Conservation (phyloP, 1,140 invertebrate species). For the Lerema accius region DNA sequence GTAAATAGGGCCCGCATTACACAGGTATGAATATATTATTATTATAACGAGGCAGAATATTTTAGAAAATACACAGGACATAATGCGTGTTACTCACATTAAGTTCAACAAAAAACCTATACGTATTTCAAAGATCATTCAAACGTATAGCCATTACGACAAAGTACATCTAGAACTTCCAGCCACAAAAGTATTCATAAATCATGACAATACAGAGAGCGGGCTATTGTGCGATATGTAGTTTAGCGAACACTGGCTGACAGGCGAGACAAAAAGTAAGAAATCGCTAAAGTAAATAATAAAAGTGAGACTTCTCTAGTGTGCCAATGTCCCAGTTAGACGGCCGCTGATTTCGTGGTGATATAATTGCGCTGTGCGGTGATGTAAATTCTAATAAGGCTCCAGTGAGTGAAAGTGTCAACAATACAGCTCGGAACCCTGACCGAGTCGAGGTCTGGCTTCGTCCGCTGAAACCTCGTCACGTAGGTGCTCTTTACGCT, state of each 20-base stretch:
- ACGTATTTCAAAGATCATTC: background rate
- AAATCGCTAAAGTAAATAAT: constrained; percentile 39
- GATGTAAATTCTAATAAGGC: constrained; percentile 38
- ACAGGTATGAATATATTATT: background rate
- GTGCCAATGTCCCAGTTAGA: constrained; percentile 49
- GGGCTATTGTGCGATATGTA: constrained; percentile 15
- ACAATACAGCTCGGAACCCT: constrained; percentile 50
- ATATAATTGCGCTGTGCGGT: constrained; percentile 58
- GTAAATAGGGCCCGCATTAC: background rate
- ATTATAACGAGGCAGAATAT: background rate
- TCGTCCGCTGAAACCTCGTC: constrained; percentile 19
- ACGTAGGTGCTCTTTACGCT: constrained; percentile 10
- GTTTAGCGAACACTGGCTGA: constrained; percentile 24
- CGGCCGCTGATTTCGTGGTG: constrained; percentile 63
- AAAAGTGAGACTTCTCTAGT: constrained; percentile 37
- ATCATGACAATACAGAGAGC: constrained; percentile 16
- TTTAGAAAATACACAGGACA: background rate
- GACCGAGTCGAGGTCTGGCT: constrained; percentile 33
- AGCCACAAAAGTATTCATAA: constrained; percentile 7
- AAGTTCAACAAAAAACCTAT: background rate
- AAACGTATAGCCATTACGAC: constrained; percentile 10
- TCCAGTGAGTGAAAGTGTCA: constrained; percentile 65
- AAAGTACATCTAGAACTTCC: background rate
- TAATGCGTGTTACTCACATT: constrained; percentile 1
- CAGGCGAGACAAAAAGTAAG: constrained; percentile 34